phyloP scores from a whole-genome alignment of 64 coral and sea anemone species.

The Orbicella faveolata region DNA sequence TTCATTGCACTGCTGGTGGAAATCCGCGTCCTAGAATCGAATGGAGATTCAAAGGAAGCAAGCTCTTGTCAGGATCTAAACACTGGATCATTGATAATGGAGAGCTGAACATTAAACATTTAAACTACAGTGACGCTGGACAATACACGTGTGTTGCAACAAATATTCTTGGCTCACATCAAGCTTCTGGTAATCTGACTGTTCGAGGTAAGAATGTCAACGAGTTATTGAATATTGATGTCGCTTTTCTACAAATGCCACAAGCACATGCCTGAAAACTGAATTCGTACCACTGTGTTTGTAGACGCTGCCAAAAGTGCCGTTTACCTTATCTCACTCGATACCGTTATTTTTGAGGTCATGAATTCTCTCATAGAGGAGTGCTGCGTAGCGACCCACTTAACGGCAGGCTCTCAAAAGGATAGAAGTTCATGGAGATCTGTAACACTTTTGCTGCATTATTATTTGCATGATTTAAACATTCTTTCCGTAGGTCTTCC shows the following conservation, averaged over 20 bases:
- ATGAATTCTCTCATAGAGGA: no score
- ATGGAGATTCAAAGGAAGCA: constrained; percentile 1
- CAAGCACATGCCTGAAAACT: no score
- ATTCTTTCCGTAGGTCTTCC: not conserved
- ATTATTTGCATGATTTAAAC: not conserved
- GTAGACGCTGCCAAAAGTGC: no score
- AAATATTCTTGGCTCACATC: constrained; percentile 37
- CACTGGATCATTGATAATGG: constrained; percentile 28
- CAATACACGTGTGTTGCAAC: constrained; percentile 25
- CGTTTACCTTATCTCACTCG: no score
- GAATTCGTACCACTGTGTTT: no score
- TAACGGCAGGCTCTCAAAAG: no score
- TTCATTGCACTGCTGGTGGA: constrained; percentile 46
- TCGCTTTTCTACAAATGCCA: no score
- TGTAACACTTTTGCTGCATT: no score
- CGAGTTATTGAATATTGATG: no score
- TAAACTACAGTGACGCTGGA: constrained; percentile 56
- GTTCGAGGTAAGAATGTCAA: constrained; percentile 2
- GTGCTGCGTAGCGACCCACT: no score
- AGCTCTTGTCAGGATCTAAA: constrained; percentile 16
- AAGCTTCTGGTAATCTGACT: not conserved
- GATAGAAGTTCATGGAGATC: no score
- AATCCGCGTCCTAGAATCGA: constrained; percentile 18
- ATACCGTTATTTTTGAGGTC: no score
- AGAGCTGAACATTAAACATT: constrained; percentile 8